phyloP scores from a whole-genome alignment of 2,113 vertebrate genomes.

The Puntigrus tetrazona region DNA sequence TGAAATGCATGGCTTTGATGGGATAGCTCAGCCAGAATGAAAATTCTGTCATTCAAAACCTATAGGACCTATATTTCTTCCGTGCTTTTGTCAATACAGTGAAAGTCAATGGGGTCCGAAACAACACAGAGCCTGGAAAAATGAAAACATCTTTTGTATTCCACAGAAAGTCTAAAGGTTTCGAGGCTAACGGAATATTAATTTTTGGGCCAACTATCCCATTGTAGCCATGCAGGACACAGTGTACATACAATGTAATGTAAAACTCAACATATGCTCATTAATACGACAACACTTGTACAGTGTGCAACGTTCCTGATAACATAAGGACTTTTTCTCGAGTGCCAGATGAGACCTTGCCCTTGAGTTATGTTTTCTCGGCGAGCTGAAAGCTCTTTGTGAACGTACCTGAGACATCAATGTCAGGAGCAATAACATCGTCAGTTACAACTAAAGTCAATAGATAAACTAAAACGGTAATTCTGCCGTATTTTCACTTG shows the following conservation, averaged over 20 bases:
- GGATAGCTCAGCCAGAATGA: too few relatives aligned
- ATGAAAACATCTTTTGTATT: not conserved
- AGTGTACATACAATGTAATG: not conserved
- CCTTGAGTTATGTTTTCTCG: slow-evolving; percentile 9
- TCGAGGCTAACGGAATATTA: not conserved
- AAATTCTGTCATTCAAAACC: too few relatives aligned
- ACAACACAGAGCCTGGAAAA: not conserved
- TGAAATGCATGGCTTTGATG: too few relatives aligned
- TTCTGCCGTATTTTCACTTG: not conserved
- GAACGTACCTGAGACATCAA: slow-evolving; percentile 28
- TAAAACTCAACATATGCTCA: not conserved
- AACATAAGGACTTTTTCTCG: slow-evolving; percentile 16
- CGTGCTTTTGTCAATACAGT: not conserved
- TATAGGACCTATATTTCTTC: too few relatives aligned
- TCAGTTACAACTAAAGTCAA: not conserved
- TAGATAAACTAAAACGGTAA: not conserved
- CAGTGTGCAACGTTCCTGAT: not conserved
- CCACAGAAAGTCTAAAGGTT: not conserved
- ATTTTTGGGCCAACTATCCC: not conserved
- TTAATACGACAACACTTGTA: slow-evolving; percentile 3
- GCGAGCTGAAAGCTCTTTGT: not conserved
- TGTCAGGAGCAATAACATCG: slow-evolving; percentile 28
- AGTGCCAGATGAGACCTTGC: slow-evolving; percentile 4
- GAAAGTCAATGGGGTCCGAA: not conserved
- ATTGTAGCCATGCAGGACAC: not conserved